Base-by-base conservation (phyloP, 2,888 invertebrate genomes). In the Sipunculus nudus region DNA sequence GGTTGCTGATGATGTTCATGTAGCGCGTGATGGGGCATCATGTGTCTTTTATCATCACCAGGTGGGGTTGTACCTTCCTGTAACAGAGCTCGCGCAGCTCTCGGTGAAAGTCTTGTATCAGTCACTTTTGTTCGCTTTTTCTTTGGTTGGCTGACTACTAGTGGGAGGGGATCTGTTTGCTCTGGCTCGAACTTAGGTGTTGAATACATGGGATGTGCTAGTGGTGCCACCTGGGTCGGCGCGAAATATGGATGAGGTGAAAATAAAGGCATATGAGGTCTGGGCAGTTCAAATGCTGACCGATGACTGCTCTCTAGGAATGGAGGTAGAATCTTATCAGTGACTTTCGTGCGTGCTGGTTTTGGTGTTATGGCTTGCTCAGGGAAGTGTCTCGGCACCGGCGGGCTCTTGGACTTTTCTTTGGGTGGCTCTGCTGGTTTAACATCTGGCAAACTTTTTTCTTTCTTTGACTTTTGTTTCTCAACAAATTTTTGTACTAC, bases 41-140 rank as follows among this genome's bases (percentile, higher is more conserved):
- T 47, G 38, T 48, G 41, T 31, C 50, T 45, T 59, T 45, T 13
- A 3, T 19, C n/a, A 25, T 19, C 10, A 21, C 10, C 8, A 28
- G 28, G 31, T 49, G 46, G 81, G 82, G 65, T 80, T 81, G 63
- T 76, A 75, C 61, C 84, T 87, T 81, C 79, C 57, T 79, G 79
- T 8, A 79, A 70, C 26, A 80, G 69, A 45, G 78, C 78, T 43
- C 78, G 68, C 32, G 78, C 76, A 28, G 78, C 79, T 21, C 82
- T 71, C 3, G 82, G 82, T 16, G 81, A 80, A 47, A 83, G 74
- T 29, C 83, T 70, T 1, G 83, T 83, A 71, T 83, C 83, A 8
- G 96, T 96, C 77, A 96, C 86, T 91, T 97, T 97, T 81, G 96
- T 96, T 57, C 97, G 88, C 86, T 96, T 96, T 86, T 96, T 96